phyloP scores from a whole-genome alignment of 2,888 invertebrate genomes.

The Drosophila engyochracea region DNA sequence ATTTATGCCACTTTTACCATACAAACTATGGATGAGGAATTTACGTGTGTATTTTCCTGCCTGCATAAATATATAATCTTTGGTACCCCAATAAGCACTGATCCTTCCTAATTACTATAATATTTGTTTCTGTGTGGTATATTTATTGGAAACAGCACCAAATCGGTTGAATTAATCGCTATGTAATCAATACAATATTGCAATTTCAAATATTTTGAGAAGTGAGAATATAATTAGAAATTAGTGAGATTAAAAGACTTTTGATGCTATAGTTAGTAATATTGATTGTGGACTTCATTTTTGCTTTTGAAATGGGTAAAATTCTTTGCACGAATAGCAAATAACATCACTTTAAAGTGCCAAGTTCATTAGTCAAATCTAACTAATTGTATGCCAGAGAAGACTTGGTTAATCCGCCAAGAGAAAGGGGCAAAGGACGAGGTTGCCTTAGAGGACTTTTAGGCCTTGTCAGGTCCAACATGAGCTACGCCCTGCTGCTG shows the following conservation, averaged over 20 bases:
- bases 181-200: background rate
- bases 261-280: background rate
- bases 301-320: background rate
- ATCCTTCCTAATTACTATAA: background rate
- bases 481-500: slow-evolving; percentile 24
- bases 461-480: slow-evolving; percentile 28
- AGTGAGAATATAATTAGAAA: background rate
- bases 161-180: background rate
- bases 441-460: slow-evolving; percentile 11
- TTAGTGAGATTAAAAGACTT: background rate
- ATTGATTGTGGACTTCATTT: background rate
- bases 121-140: background rate
- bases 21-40: background rate
- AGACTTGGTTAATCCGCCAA: slow-evolving; percentile 25
- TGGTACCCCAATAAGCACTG: background rate
- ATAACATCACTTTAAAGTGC: slow-evolving; percentile 7
- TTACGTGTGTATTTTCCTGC: background rate
- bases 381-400: slow-evolving; percentile 30
- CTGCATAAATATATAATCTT: background rate
- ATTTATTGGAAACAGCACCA: background rate
- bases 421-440: background rate
- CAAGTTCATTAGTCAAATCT: slow-evolving; percentile 56
- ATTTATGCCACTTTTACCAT: background rate
- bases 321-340: background rate
- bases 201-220: background rate